These are phyloP conservation scores for Loriculus beryllinus DNA, from an alignment of 2,797 vertebrate species.

Conservation along the genomic window DNA sequence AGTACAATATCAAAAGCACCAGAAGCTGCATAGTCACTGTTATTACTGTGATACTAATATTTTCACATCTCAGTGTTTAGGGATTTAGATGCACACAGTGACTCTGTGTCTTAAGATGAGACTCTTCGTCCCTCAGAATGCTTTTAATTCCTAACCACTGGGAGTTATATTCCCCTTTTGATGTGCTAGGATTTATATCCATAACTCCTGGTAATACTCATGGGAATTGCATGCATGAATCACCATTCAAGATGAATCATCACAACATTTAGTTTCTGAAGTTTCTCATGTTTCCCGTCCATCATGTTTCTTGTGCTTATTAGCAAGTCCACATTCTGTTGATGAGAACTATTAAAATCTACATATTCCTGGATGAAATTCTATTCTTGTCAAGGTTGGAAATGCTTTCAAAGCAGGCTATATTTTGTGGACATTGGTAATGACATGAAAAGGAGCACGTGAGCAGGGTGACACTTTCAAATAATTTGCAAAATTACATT, in stretches of 20 bases:
- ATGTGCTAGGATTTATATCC: slow-evolving; percentile 44
- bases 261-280: neutral
- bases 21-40: neutral
- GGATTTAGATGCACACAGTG: slow-evolving; percentile 10
- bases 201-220: slow-evolving; percentile 15
- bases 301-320: neutral
- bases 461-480: neutral
- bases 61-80: neutral
- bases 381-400: neutral
- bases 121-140: slow-evolving; percentile 4
- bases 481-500: neutral
- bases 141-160: slow-evolving; percentile 37
- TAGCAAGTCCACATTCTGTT: neutral
- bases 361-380: neutral
- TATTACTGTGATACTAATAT: neutral
- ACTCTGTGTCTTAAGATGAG: slow-evolving; percentile 35
- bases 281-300: neutral
- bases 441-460: neutral
- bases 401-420: neutral
- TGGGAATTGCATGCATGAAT: slow-evolving; percentile 39
- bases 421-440: neutral
- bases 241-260: neutral
- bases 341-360: neutral
- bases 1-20: slow-evolving; percentile 9
- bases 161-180: slow-evolving; percentile 27